These are phyloP conservation scores for Cyclina sinensis DNA, from an alignment of 1,140 invertebrate genomes.

Conservation along the genomic window DNA sequence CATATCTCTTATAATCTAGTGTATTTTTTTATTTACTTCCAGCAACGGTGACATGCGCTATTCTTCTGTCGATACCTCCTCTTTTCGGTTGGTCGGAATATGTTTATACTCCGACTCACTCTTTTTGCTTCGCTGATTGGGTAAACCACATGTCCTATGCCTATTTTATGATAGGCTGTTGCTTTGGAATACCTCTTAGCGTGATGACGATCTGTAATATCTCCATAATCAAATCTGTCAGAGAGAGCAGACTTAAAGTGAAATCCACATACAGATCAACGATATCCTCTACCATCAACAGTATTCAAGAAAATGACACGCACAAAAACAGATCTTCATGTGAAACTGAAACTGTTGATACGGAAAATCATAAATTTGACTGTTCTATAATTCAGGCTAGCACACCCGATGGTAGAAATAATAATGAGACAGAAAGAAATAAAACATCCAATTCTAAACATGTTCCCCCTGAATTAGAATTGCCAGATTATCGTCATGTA, in stretches of 20 bases:
- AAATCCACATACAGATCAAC: constrained; percentile 9
- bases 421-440: neutral
- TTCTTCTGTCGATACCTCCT: constrained; percentile 69
- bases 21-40: constrained; percentile 41
- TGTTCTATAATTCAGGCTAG: neutral
- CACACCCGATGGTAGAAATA: neutral
- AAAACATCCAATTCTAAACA: neutral
- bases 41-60: constrained; percentile 68
- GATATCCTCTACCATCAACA: neutral
- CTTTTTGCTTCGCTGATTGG: constrained; percentile 81
- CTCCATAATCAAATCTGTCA: constrained; percentile 67
- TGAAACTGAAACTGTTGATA: neutral
- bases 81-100: constrained; percentile 71
- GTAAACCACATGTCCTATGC: constrained; percentile 74
- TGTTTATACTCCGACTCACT: constrained; percentile 69
- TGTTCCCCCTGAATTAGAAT: neutral
- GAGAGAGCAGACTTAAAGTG: constrained; percentile 63
- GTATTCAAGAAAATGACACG: neutral
- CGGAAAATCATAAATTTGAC: neutral
- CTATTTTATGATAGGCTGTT: constrained; percentile 78
- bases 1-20: too few relatives aligned
- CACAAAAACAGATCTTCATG: neutral
- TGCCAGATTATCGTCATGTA: neutral
- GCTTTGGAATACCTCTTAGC: constrained; percentile 78
- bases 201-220: constrained; percentile 77